Base-by-base conservation (phyloP, 1,140 invertebrate species). In the Cyclargus thomasi region DNA sequence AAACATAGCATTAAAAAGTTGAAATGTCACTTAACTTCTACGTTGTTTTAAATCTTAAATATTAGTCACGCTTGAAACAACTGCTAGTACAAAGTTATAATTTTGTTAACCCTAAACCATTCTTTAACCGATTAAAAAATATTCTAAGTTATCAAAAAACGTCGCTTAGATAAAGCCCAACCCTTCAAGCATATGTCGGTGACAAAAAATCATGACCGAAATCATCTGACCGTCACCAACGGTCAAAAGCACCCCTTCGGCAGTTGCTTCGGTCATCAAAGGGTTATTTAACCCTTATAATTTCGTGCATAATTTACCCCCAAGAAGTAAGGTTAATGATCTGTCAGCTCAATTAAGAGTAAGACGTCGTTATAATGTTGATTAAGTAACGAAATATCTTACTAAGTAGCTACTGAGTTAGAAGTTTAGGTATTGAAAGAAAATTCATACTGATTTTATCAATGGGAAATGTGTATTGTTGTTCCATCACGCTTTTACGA, bases 171-270 rank as follows among this genome's bases (percentile, higher is more conserved):
- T 59, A 59, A 59, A 59, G 18, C 55, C 55, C 18, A 59, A 59
- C 55, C 55, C 55, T 59, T 65, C 64, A 57, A 55, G 57, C 53
- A 55, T 7, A 22, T 65, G 53, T 20, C 29, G 22, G n/a, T 23
- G 53, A 64, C 63, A 71, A 70, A 71, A 74, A 70, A 72, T 72
- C 71, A 72, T 74, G 71, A 74, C 75, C 70, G 71, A 76, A 75
- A 78, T 71, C 72, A 78, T 78, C 75, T 79, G 78, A 79, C 77
- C 80, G 80, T 79, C 77, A 78, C 76, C 72, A 82, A 83, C 81
- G 83, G 81, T 72, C 78, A 75, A 72, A 69, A 70, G 77, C 77
- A 68, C 5, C 29, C 29, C 29, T 29, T 29, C 29, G 29, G 29
- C 29, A 29, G 29, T 29, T 29, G 29, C 29, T 29, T 81, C 20